These are phyloP conservation scores for Entomobrya proxima DNA, from an alignment of 2,888 invertebrate species.

Conservation along the genomic window DNA sequence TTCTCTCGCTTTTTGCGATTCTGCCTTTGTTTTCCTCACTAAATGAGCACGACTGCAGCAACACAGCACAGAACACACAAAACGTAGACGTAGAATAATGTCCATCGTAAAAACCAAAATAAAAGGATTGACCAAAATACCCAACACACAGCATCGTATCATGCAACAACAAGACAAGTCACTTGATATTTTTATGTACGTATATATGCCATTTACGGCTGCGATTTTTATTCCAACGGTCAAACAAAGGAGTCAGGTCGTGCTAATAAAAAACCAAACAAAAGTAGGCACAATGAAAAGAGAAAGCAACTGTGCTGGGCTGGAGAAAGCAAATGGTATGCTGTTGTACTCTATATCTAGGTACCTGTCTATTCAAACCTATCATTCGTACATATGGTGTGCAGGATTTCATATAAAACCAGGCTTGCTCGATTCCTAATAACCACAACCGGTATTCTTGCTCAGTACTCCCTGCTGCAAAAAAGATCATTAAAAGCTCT, in stretches of 20 bases:
- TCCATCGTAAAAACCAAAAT: background rate
- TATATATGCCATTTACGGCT: background rate
- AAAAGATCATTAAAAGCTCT: constrained; percentile 24
- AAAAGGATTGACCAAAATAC: background rate
- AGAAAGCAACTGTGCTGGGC: background rate
- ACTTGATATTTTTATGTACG: background rate
- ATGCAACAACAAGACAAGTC: background rate
- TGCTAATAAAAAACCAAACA: background rate
- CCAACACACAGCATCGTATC: background rate
- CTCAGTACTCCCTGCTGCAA: constrained; percentile 7
- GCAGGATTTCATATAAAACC: too few relatives aligned
- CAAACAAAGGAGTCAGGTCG: background rate
- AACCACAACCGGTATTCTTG: background rate
- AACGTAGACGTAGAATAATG: background rate
- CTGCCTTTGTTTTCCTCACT: too few relatives aligned
- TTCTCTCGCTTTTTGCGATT: background rate
- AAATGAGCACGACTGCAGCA: too few relatives aligned
- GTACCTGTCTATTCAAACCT: background rate
- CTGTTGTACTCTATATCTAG: background rate
- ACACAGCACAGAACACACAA: background rate
- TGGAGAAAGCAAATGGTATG: background rate
- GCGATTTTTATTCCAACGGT: background rate
- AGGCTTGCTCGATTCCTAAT: background rate
- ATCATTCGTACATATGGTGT: background rate
- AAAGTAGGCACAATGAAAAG: background rate